Base-by-base conservation (phyloP, 2,888 invertebrate genomes). In the Choreutis nemorana region DNA sequence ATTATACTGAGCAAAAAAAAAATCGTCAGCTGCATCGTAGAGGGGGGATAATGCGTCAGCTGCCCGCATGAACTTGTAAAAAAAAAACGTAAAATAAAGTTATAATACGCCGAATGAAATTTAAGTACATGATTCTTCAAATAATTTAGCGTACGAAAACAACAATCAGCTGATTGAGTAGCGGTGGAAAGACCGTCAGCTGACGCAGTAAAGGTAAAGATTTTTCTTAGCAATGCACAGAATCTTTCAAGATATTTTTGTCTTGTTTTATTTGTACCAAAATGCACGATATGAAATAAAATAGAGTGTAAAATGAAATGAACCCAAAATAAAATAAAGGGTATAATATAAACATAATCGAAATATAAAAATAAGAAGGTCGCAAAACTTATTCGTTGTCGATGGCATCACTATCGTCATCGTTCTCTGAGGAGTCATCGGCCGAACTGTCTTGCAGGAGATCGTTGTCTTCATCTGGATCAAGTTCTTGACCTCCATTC, bases 111-210 rank as follows among this genome's bases (percentile, higher is more conserved):
- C 18, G 18, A 18, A 18, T 18, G 18, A 18, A 18, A 18, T 18
- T 18, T 18, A 18, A 18, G 18, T 18, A 18, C 18, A 18, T 18
- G 18, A 18, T 18, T 18, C 18, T 18, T 18, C 18, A 30, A 24
- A 24, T 12, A 24, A 12, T 24, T 4, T 24, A 10, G 13, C 9
- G 13, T 24, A 24, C 24, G 24, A 24, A 24, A 24, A 24, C 24
- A 24, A 24, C 24, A 24, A 24, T 24, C 24, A 24, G 24, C 24
- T 24, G 24, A 10, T 11, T 24, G 24, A 13, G 4, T 24, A 24
- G 24, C 24, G 24, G 24, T 24, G 24, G 24, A 9, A 24, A 24
- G 24, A 24, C 11, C 24, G 24, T 24, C 24, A 24, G 24, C 24
- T 24, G 11, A 24, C 24, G 4, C 4, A 24, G 24, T 24, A 24